Evolutionary conservation across 23 tunicate species (phyloP).

Genomic region (Trididemnum nubilum): DNA sequence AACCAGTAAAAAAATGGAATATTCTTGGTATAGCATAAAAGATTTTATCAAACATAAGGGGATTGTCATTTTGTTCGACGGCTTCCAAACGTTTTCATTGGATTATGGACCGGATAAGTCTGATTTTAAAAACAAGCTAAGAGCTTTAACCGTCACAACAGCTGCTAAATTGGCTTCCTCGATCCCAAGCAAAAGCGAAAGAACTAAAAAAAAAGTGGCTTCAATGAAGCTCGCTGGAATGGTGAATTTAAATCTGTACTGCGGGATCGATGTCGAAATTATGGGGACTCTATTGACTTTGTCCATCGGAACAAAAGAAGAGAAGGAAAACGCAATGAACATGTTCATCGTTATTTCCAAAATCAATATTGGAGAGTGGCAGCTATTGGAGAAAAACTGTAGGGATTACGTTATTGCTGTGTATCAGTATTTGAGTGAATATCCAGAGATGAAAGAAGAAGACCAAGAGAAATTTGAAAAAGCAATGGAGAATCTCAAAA

Average conservation of each 20-base stretch:
- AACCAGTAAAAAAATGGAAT: too few relatives aligned
- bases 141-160: not conserved
- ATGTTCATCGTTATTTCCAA: not conserved
- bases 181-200: too few relatives aligned
- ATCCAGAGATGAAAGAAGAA: not conserved
- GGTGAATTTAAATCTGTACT: not conserved
- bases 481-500: not conserved
- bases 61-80: not conserved
- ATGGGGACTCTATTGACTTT: not conserved
- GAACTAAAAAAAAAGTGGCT: not conserved
- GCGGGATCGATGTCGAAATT: not conserved
- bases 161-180: not conserved
- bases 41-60: not conserved
- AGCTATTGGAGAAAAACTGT: not conserved
- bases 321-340: not conserved
- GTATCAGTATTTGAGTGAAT: not conserved
- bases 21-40: not conserved
- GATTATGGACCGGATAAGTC: not conserved
- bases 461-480: not conserved
- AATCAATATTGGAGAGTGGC: not conserved
- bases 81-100: not conserved
- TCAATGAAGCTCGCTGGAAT: not conserved
- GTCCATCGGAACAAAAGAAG: not conserved
- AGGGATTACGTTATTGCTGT: not conserved
- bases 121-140: too few relatives aligned